A percentile compares a stretch with the other conserved stretches of the same genome.
Evolutionary conservation across 1,140 invertebrate genomes (phyloP).

Genomic region (Diploscapter pachys): DNA sequence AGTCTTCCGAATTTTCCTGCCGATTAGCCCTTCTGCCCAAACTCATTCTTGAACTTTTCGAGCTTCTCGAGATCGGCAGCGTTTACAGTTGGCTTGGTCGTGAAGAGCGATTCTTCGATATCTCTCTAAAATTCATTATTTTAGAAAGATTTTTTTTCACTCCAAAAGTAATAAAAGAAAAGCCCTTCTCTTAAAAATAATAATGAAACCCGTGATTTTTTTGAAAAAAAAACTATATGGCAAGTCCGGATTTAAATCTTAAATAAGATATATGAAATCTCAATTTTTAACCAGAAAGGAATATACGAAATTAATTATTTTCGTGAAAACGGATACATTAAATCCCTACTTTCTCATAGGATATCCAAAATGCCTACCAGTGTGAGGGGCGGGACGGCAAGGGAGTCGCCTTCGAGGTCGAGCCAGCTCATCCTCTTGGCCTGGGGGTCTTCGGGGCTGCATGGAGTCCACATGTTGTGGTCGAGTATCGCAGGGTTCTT

Average conservation of each 20-base stretch:
- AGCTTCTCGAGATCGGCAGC: constrained; percentile 89
- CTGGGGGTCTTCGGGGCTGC: constrained; percentile 85
- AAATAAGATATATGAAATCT: too few relatives aligned
- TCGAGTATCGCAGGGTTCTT: constrained; percentile 76
- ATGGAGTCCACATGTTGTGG: constrained; percentile 89
- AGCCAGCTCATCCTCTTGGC: constrained; percentile 96
- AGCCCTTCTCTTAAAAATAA: too few relatives aligned
- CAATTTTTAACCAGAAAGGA: too few relatives aligned
- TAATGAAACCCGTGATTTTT: background rate
- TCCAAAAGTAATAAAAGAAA: too few relatives aligned
- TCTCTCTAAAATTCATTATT: constrained; percentile 71
- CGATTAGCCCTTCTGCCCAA: constrained; percentile 84
- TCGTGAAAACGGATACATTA: too few relatives aligned
- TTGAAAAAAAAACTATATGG: background rate
- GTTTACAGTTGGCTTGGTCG: constrained; percentile 95
- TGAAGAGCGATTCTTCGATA: constrained; percentile 84
- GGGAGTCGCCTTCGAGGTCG: constrained; percentile 88
- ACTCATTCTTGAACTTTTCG: constrained; percentile 93
- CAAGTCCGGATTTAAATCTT: background rate
- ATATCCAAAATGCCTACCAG: constrained; percentile 69
- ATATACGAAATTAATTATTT: too few relatives aligned
- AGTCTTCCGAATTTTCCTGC: too few relatives aligned
- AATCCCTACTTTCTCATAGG: too few relatives aligned
- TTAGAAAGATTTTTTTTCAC: too few relatives aligned
- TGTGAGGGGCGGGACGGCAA: constrained; percentile 89